These are phyloP conservation scores for Xiphophorus birchmanni DNA, from an alignment of 2,797 vertebrate genomes.

Conservation along the genomic window DNA sequence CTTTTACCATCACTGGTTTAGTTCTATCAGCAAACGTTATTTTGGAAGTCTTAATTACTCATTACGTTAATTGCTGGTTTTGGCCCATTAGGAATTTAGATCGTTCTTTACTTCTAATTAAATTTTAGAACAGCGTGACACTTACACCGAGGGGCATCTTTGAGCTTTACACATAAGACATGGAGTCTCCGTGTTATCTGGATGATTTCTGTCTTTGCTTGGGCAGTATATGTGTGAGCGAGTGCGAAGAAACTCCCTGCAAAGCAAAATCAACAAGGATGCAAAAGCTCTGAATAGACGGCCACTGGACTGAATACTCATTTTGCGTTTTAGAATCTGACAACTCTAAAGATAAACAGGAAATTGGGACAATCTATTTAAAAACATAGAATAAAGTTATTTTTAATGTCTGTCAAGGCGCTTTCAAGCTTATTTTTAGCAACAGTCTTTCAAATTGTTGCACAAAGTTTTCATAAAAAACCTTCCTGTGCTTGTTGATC, in stretches of 20 bases:
- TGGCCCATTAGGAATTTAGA: not conserved
- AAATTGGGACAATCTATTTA: constrained; percentile 43
- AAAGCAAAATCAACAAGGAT: not conserved
- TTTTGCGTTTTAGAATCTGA: constrained; percentile 18
- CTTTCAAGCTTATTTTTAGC: constrained; percentile 39
- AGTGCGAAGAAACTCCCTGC: not conserved
- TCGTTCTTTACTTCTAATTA: not conserved
- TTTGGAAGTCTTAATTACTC: not conserved
- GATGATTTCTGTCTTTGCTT: not conserved
- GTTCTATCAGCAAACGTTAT: not conserved
- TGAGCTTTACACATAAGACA: not conserved
- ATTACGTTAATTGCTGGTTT: not conserved
- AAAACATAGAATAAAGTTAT: constrained; percentile 14
- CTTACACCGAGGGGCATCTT: not conserved
- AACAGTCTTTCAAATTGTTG: constrained; percentile 9
- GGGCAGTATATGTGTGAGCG: not conserved
- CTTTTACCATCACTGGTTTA: not conserved
- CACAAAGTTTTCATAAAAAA: constrained; percentile 15
- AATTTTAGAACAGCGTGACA: not conserved
- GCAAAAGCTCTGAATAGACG: not conserved
- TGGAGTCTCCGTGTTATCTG: not conserved
- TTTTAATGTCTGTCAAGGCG: constrained; percentile 26
- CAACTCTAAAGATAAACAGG: constrained; percentile 37
- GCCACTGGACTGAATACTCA: constrained; percentile 22
- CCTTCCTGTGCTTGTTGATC: constrained; percentile 20